Percentiles rank a stretch among this genome's conserved stretches.
Evolutionary conservation across 1,140 invertebrate genomes (phyloP).

Genomic region (Monomorium pharaonis): DNA sequence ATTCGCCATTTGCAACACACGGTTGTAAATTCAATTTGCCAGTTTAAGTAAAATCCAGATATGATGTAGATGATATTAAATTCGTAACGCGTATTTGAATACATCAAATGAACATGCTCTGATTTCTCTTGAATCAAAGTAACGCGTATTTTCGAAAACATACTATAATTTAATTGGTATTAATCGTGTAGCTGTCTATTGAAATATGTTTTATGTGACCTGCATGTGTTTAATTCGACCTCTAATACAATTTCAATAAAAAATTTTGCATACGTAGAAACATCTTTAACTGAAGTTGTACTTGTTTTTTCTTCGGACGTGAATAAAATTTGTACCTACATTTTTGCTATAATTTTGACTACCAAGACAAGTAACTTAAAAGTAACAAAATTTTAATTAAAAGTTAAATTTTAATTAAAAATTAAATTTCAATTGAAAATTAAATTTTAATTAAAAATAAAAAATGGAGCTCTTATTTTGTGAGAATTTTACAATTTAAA

Average conservation of each 20-base stretch:
- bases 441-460: not conserved
- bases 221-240: not conserved
- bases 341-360: no score
- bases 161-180: not conserved
- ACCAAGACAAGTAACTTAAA: no score
- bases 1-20: not conserved
- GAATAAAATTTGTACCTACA: conserved; percentile 4
- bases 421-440: not conserved
- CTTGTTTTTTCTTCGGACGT: not conserved
- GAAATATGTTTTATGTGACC: not conserved
- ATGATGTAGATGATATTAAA: not conserved
- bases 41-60: not conserved
- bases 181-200: not conserved
- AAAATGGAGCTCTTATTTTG: not conserved
- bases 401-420: no score
- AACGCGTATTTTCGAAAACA: not conserved
- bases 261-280: not conserved
- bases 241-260: not conserved
- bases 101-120: not conserved
- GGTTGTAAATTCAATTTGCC: not conserved
- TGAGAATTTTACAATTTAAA: not conserved
- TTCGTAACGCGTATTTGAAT: not conserved
- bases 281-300: not conserved
- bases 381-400: no score
- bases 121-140: not conserved